phyloP scores from a whole-genome alignment of 2,113 vertebrate species.

The Chloebia gouldiae region DNA sequence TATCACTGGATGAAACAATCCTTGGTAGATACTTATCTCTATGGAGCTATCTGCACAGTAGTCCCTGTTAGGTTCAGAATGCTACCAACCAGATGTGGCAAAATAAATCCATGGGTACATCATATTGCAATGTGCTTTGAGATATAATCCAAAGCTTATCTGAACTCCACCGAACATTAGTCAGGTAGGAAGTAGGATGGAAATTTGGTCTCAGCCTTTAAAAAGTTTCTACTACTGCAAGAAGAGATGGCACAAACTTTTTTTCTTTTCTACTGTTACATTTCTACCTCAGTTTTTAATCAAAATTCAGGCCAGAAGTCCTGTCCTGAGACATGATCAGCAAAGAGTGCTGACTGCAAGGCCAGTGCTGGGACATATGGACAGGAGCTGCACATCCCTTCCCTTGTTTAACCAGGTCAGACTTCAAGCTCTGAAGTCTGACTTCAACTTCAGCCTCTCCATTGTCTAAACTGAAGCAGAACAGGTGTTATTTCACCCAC shows the following conservation, averaged over 20 bases:
- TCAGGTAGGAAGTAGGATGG: not conserved
- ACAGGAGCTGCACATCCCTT: not conserved
- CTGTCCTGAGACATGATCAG: not conserved
- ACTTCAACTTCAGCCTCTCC: not conserved
- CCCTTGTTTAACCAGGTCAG: not conserved
- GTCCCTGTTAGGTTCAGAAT: not conserved
- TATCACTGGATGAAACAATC: not conserved
- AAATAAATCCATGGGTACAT: not conserved
- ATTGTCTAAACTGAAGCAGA: not conserved
- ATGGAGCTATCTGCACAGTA: not conserved
- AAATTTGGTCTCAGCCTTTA: not conserved
- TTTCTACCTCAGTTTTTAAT: not conserved
- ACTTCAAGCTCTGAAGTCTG: not conserved
- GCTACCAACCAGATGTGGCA: not conserved
- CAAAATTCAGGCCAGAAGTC: not conserved
- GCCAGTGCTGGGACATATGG: not conserved
- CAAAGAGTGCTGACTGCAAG: not conserved
- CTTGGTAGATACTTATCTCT: not conserved
- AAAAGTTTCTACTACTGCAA: not conserved
- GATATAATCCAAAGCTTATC: not conserved
- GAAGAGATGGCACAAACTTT: not conserved
- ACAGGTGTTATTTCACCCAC: not conserved
- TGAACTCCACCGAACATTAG: not conserved
- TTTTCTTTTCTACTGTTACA: not conserved
- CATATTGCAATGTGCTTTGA: not conserved